Conservation (phyloP, 2,113 vertebrate genomes). For the Caranx melampygus region DNA sequence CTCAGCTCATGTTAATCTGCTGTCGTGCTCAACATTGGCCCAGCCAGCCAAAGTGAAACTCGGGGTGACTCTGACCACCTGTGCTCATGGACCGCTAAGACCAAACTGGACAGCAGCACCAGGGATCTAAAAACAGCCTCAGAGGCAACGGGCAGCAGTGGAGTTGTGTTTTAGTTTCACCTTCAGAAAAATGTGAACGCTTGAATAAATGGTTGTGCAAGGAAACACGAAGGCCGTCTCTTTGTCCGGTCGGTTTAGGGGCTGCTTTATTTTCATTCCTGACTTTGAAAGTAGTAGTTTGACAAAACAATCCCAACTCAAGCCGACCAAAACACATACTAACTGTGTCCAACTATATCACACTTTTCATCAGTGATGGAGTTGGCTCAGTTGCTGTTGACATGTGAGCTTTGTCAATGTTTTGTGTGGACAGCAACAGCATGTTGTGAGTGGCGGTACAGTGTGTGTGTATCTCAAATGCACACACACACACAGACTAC, state of each 20-base stretch:
- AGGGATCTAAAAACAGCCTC: not conserved
- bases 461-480: not conserved
- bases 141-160: not conserved
- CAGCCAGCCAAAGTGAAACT: slow-evolving; percentile 39
- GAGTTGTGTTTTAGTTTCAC: slow-evolving; percentile 17
- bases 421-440: not conserved
- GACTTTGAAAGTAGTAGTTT: too few species aligned
- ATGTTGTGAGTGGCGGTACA: not conserved
- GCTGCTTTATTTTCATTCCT: too few species aligned
- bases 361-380: not conserved
- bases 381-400: not conserved
- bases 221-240: not conserved
- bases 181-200: slow-evolving; percentile 1
- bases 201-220: not conserved
- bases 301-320: not conserved
- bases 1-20: slow-evolving; percentile 53
- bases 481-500: not conserved
- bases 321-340: not conserved
- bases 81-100: slow-evolving; percentile 25
- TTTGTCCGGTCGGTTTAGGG: not conserved
- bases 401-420: not conserved
- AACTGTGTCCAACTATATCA: not conserved
- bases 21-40: slow-evolving; percentile 54
- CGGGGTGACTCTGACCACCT: slow-evolving; percentile 42
- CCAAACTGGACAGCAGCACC: not conserved